Percentiles rank a stretch among this genome's conserved stretches.
These are phyloP conservation scores for Synanceia verrucosa DNA, from an alignment of 2,797 vertebrate genomes.

Conservation along the genomic window DNA sequence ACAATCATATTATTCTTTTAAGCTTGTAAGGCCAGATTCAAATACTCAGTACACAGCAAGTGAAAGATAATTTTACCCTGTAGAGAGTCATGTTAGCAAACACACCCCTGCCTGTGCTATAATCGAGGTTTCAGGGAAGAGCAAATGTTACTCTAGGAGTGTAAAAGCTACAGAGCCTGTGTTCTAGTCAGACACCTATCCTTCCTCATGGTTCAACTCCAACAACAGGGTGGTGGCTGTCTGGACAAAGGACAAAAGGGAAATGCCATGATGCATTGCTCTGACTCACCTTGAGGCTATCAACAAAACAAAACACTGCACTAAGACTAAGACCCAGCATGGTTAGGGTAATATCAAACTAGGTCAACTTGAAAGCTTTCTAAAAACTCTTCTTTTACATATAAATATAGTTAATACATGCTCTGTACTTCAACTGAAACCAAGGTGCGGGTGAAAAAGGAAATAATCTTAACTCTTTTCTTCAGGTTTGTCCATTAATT, in stretches of 20 bases:
- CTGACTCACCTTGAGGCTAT: constrained; percentile 47
- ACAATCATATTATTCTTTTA: not conserved
- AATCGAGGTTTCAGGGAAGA: not conserved
- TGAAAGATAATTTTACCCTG: not conserved
- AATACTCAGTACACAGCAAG: not conserved
- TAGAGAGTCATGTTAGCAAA: not conserved
- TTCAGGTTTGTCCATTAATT: not conserved
- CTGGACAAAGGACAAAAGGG: constrained; percentile 46
- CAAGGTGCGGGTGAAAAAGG: not conserved
- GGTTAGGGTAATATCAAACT: not conserved
- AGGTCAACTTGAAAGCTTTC: not conserved
- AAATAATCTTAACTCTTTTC: not conserved
- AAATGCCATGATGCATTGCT: constrained; percentile 28
- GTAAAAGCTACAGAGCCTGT: constrained; percentile 20
- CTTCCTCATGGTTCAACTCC: constrained; percentile 18
- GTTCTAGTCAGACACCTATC: constrained; percentile 28
- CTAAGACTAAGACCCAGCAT: not conserved
- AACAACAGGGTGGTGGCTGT: constrained; percentile 49
- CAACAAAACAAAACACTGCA: constrained; percentile 33
- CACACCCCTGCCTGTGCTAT: not conserved
- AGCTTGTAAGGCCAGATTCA: not conserved
- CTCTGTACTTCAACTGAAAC: not conserved
- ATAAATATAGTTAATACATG: too few relatives aligned
- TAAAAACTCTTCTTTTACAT: too few relatives aligned
- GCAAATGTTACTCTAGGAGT: constrained; percentile 11